These are phyloP conservation scores for Corynorhinus townsendii DNA, from an alignment of 2,113 vertebrate genomes.

Conservation along the genomic window DNA sequence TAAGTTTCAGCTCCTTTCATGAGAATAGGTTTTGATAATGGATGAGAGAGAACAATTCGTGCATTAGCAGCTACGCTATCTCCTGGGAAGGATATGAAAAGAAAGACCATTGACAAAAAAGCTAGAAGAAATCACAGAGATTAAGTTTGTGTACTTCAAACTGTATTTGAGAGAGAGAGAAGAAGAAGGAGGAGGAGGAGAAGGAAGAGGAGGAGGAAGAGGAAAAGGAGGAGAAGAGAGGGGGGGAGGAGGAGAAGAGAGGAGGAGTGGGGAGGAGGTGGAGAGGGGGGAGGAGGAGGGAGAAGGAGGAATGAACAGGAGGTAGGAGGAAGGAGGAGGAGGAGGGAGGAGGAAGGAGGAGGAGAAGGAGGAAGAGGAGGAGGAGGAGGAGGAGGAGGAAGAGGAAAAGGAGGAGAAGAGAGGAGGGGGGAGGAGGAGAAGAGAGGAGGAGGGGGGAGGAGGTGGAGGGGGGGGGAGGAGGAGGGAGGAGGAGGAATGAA, in stretches of 20 bases:
- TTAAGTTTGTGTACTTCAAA: background rate
- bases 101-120: background rate
- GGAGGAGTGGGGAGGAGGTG: too few species aligned
- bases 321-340: too few species aligned
- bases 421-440: background rate
- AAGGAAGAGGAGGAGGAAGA: accelerated
- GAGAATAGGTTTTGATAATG: constrained; percentile 5
- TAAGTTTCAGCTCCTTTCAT: background rate
- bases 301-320: too few species aligned
- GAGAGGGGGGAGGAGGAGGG: too few species aligned
- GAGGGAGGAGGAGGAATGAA: background rate
- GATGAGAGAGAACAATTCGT: background rate
- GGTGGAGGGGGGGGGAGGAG: background rate
- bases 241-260: too few species aligned
- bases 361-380: too few species aligned
- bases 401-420: background rate
- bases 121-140: background rate
- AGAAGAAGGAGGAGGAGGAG: too few species aligned
- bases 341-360: too few species aligned
- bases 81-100: background rate
- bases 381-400: too few species aligned
- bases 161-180: too few species aligned
- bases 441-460: too few species aligned
- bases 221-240: too few species aligned
- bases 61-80: background rate